Evolutionary conservation across 2,888 invertebrate species (phyloP).

Genomic region (Malthinus seriepunctatus): DNA sequence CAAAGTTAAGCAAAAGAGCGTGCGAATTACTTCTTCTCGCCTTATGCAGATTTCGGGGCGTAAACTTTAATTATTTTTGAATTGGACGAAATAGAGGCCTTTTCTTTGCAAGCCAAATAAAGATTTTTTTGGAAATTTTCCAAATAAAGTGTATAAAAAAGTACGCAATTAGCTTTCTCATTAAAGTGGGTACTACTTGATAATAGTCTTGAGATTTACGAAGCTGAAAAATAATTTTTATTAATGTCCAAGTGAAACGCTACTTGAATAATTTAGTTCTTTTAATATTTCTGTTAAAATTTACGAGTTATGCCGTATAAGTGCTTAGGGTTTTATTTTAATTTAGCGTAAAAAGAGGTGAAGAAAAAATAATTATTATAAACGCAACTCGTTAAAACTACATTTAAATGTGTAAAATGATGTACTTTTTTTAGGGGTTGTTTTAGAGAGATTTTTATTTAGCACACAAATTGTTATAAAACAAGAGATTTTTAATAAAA

Average conservation of each 20-base stretch:
- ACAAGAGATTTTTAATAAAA: neutral
- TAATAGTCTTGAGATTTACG: slow-evolving; percentile 15
- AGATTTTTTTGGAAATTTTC: neutral
- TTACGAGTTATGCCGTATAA: neutral
- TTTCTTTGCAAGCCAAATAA: slow-evolving; percentile 11
- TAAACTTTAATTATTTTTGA: slow-evolving; percentile 29
- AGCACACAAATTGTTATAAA: neutral
- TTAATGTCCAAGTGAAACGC: slow-evolving; percentile 8
- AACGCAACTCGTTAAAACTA: neutral
- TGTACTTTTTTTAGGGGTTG: neutral
- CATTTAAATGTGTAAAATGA: neutral
- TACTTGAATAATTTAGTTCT: slow-evolving; percentile 10
- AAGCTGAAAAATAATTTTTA: slow-evolving; percentile 2
- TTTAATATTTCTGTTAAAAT: slow-evolving; percentile 12
- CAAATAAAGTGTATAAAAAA: neutral
- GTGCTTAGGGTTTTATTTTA: neutral
- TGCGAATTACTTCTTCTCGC: slow-evolving; percentile 23
- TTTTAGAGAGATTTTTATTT: neutral
- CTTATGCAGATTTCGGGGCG: slow-evolving; percentile 24
- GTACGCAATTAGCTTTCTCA: slow-evolving; percentile 18
- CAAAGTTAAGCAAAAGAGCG: slow-evolving; percentile 23
- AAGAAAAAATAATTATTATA: neutral
- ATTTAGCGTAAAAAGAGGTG: too few relatives aligned
- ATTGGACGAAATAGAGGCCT: slow-evolving; percentile 3
- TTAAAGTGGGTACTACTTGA: slow-evolving; percentile 8